Evolutionary conservation across 1,140 invertebrate species (phyloP).

Genomic region (Nasonia longicornis): DNA sequence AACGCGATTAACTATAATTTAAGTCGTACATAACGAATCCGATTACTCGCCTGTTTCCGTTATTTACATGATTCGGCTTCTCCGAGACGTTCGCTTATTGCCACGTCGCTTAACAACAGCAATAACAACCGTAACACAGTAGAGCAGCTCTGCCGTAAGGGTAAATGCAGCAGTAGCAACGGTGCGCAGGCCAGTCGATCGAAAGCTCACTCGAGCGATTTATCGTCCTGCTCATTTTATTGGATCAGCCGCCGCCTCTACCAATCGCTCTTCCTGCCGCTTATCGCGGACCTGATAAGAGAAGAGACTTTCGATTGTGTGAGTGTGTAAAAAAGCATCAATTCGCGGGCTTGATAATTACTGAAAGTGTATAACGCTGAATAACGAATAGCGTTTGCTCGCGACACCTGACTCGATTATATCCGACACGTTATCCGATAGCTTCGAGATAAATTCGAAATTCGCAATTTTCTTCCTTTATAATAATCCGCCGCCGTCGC

Average conservation of each 20-base stretch:
- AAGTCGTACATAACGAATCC: no score
- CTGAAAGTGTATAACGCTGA: no score
- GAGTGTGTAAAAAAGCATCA: no score
- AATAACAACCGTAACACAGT: background rate
- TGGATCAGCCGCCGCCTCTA: background rate
- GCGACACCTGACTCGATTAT: no score
- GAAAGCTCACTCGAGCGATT: constrained; percentile 33
- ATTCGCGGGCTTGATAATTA: no score
- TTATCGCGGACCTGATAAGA: constrained; percentile 33
- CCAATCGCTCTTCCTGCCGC: constrained; percentile 32
- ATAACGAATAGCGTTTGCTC: no score
- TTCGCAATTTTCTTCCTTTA: no score
- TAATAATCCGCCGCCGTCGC: no score
- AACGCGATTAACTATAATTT: background rate
- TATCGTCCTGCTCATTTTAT: constrained; percentile 40
- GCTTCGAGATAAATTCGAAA: no score
- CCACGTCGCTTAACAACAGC: background rate
- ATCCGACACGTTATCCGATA: no score
- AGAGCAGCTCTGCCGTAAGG: background rate
- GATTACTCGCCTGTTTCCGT: no score
- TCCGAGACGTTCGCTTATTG: constrained; percentile 3
- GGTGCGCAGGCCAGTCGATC: background rate
- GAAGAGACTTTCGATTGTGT: background rate
- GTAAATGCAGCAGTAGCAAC: background rate
- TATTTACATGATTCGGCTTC: background rate